A percentile compares a stretch with the other conserved stretches of the same genome.
phyloP scores from a whole-genome alignment of 2,797 vertebrate species.

The Euphonia xanthogaster region DNA sequence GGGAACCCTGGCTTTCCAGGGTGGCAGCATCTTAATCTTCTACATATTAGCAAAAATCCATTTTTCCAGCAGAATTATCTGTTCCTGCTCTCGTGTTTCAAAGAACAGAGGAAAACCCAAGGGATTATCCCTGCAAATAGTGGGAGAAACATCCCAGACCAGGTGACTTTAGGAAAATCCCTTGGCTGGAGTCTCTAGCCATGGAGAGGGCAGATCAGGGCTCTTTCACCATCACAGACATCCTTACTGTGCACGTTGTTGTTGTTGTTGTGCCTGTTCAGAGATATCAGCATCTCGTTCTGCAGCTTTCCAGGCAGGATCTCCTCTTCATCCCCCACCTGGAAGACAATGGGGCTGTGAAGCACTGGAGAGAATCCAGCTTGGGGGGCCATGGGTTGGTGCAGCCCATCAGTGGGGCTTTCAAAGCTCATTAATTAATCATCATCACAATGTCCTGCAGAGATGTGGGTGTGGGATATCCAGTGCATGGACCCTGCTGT shows the following conservation, averaged over 20 bases:
- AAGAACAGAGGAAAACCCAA: background rate
- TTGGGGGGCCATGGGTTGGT: rapidly evolving
- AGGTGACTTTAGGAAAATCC: background rate
- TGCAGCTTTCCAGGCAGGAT: conserved; percentile 89
- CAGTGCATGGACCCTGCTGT: background rate
- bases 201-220: background rate
- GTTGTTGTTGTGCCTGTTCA: conserved; percentile 68
- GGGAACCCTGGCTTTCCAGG: background rate
- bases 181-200: background rate
- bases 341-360: background rate
- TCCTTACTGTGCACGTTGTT: conserved; percentile 72
- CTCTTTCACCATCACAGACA: background rate
- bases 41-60: background rate
- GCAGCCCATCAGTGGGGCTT: background rate
- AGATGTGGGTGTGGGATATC: background rate
- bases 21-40: background rate
- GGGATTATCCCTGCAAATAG: background rate
- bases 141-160: background rate
- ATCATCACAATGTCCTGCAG: background rate
- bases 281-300: conserved; percentile 80
- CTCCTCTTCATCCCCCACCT: conserved; percentile 88
- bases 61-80: background rate
- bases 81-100: rapidly evolving
- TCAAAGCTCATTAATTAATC: background rate
- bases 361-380: rapidly evolving